Conservation (phyloP, 2,797 vertebrate species). For the Eupleurogrammus muticus region DNA sequence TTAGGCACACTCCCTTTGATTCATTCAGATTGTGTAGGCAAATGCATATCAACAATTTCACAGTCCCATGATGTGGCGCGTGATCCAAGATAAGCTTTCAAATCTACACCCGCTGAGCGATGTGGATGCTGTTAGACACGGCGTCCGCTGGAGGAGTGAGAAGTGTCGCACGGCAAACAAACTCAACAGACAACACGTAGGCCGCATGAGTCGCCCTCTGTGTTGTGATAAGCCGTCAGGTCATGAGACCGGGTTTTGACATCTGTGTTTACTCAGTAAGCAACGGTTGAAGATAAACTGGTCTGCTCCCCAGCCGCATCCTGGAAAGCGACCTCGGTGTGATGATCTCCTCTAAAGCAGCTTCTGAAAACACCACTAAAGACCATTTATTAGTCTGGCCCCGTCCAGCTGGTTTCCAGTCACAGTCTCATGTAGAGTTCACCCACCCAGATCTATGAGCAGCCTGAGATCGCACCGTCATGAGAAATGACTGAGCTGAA, state of each 20-base stretch:
- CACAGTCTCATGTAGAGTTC: conserved; percentile 7
- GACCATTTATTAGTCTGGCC: conserved; percentile 8
- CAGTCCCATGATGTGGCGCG: not conserved
- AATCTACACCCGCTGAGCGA: not conserved
- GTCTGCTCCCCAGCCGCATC: not conserved
- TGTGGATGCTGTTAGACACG: not conserved
- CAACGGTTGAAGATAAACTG: conserved; percentile 18
- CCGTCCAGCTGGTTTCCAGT: conserved; percentile 2
- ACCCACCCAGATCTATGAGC: not conserved
- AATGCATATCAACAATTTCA: not conserved
- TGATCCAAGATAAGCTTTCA: not conserved
- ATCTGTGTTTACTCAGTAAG: conserved; percentile 32
- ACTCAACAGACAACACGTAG: not conserved
- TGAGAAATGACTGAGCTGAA: not conserved
- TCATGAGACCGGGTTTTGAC: conserved; percentile 25
- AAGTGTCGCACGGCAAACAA: not conserved
- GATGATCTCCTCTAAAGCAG: conserved; percentile 17
- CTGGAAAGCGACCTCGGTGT: not conserved
- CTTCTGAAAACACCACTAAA: conserved; percentile 11
- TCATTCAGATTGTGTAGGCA: not conserved
- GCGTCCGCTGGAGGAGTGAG: not conserved
- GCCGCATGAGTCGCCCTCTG: not conserved
- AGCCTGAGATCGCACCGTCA: not conserved
- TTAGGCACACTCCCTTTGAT: not conserved
- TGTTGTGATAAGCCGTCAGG: conserved; percentile 12